A percentile compares a stretch with the other conserved stretches of the same genome.
phyloP scores from a whole-genome alignment of 2,113 vertebrate species.

The Dendrocopos noguchii region DNA sequence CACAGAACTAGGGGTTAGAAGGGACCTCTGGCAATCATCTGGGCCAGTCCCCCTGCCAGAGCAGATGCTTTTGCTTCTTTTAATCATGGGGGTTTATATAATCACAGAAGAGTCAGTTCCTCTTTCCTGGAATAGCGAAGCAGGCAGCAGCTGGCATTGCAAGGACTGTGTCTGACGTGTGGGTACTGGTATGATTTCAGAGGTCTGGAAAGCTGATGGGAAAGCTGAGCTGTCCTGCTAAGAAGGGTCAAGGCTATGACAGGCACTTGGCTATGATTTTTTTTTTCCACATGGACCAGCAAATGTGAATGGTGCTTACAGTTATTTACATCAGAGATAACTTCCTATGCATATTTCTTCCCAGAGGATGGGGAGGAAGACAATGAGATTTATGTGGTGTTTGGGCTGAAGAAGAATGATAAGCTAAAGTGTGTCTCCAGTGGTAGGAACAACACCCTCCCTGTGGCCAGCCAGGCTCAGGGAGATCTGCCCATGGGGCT shows the following conservation, averaged over 20 bases:
- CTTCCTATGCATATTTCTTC: background rate
- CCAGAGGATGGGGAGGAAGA: background rate
- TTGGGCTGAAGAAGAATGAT: background rate
- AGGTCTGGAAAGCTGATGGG: background rate
- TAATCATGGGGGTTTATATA: background rate
- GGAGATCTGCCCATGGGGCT: background rate
- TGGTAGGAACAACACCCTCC: background rate
- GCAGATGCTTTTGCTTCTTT: conserved; percentile 1
- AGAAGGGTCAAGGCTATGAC: background rate
- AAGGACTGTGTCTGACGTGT: background rate
- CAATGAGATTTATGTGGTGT: background rate
- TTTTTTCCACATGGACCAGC: background rate
- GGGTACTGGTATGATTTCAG: background rate
- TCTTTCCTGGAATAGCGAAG: conserved; percentile 15
- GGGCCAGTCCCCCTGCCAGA: too few relatives aligned
- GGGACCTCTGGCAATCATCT: too few relatives aligned
- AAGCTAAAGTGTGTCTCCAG: background rate
- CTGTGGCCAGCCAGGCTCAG: background rate
- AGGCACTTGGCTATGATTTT: background rate
- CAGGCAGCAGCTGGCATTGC: conserved; percentile 14
- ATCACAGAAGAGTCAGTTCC: background rate
- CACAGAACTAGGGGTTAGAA: too few relatives aligned
- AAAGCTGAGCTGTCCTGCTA: background rate
- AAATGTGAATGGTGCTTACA: conserved; percentile 28
- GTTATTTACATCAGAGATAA: conserved; percentile 29